Conservation (phyloP, 2,113 vertebrate species). For the Neopipo cinnamomea region DNA sequence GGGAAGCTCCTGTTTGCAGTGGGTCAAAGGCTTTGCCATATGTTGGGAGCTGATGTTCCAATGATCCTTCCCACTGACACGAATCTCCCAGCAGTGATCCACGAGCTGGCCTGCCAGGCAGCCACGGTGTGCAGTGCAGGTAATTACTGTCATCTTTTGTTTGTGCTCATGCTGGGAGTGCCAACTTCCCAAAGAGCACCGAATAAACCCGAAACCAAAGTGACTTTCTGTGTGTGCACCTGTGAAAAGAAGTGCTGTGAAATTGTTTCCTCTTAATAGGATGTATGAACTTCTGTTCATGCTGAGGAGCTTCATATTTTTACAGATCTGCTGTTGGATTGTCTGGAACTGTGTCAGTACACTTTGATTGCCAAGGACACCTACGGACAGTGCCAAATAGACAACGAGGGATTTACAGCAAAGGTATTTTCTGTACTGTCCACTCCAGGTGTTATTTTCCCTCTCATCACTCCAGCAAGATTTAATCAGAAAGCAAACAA, state of each 20-base stretch:
- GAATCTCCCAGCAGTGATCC: constrained; percentile 83
- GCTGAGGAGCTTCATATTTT: neutral
- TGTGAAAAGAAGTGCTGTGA: neutral
- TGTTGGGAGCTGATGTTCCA: constrained; percentile 84
- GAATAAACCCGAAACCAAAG: neutral
- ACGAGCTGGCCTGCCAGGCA: constrained; percentile 86
- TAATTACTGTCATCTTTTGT: constrained; percentile 31
- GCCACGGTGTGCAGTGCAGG: constrained; percentile 86
- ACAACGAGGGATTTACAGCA: constrained; percentile 82
- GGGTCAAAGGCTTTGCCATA: constrained; percentile 86
- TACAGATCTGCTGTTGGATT: constrained; percentile 89
- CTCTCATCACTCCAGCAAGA: neutral
- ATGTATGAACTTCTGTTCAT: neutral
- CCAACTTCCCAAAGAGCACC: neutral
- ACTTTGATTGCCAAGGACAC: constrained; percentile 85
- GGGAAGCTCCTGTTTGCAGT: constrained; percentile 83
- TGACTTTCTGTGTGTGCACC: neutral
- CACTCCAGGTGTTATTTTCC: neutral
- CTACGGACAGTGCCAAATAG: constrained; percentile 92
- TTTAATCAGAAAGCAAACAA: neutral
- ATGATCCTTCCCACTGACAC: constrained; percentile 77
- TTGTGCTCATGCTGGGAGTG: neutral
- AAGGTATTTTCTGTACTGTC: constrained; percentile 75
- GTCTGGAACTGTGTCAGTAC: constrained; percentile 91
- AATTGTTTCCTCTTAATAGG: neutral